Evolutionary conservation across 2,113 vertebrate species (phyloP), one percentile per base, ranked within the genome.

Genomic region (Lycocorax pyrrhopterus): DNA sequence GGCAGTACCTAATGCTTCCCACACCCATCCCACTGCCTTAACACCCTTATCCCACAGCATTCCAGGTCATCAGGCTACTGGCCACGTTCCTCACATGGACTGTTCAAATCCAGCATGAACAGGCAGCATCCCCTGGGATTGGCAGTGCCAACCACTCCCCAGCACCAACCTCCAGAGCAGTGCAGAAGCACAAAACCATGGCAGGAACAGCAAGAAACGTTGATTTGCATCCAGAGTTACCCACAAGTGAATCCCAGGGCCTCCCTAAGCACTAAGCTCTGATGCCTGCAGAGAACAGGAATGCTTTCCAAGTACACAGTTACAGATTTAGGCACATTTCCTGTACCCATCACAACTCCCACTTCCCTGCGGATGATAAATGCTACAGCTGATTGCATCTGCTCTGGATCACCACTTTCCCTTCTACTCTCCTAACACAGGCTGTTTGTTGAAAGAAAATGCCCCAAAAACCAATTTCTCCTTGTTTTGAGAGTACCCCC

Each of bases 301-400:
- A 47, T 7, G 7, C 43, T 69, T 46, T 33, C 84, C 39, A 52
- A 74, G 77, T 3, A 25, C 93, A 41, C 59, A 33, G 19, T 15
- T 7, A 94, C 29, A 33, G 56, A 89, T 89, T 66, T 27, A 53
- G 69, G 84, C 69, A 39, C 23, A 59, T 75, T 85, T 94, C 84
- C 92, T 82, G 81, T 39, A 43, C 82, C 63, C 77, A 59, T 82
- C 92, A 69, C 62, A 39, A 56, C 88, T 95, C 94, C 92, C 82
- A 76, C 90, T 44, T 75, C 71, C 67, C 9, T 39, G 27, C 21
- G 67, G n/a, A 13, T 30, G 55, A 71, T 7, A 87, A 88, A 71
- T n/a, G 72, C 79, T 76, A 68, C 89, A 83, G 44, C 63, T 25
- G 47, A 79, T 51, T 3, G 41, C 83, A 90, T 88, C 85, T 85